Evolutionary conservation across 1,140 invertebrate genomes (phyloP).

Genomic region (Caerostris darwini): DNA sequence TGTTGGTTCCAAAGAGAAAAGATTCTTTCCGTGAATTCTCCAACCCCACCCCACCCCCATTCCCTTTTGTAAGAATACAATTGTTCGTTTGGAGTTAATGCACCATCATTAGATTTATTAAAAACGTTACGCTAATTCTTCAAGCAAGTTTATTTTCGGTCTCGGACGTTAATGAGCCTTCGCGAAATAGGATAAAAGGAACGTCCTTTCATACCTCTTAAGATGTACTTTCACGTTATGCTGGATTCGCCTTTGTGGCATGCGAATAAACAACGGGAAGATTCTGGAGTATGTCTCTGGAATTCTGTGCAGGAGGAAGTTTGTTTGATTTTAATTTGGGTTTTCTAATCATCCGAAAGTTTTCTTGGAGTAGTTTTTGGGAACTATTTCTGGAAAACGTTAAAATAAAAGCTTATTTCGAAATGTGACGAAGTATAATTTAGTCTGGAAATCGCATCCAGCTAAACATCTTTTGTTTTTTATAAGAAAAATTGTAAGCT

Average conservation of each 20-base stretch:
- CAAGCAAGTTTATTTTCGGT: constrained; percentile 15
- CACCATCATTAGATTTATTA: constrained; percentile 48
- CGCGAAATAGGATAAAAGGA: constrained; percentile 21
- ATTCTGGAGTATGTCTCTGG: neutral
- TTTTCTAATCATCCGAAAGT: neutral
- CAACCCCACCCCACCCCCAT: neutral
- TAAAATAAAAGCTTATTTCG: neutral
- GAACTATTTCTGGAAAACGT: neutral
- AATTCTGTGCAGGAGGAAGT: neutral
- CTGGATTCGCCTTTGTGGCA: neutral
- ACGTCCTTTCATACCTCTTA: neutral
- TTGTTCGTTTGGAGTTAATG: constrained; percentile 37
- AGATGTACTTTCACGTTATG: neutral
- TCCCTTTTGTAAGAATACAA: neutral
- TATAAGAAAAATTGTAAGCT: too few relatives aligned
- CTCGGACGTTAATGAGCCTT: constrained; percentile 16
- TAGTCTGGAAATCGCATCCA: neutral
- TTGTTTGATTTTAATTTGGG: neutral
- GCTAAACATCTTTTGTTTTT: neutral
- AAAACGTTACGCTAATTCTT: constrained; percentile 23
- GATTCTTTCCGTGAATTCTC: constrained; percentile 14
- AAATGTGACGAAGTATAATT: neutral
- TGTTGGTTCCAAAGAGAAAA: neutral
- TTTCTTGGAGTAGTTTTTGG: neutral
- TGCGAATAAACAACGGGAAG: neutral